These are phyloP conservation scores for Pseudomyrmex concolor DNA, from an alignment of 1,140 invertebrate species.

Conservation along the genomic window DNA sequence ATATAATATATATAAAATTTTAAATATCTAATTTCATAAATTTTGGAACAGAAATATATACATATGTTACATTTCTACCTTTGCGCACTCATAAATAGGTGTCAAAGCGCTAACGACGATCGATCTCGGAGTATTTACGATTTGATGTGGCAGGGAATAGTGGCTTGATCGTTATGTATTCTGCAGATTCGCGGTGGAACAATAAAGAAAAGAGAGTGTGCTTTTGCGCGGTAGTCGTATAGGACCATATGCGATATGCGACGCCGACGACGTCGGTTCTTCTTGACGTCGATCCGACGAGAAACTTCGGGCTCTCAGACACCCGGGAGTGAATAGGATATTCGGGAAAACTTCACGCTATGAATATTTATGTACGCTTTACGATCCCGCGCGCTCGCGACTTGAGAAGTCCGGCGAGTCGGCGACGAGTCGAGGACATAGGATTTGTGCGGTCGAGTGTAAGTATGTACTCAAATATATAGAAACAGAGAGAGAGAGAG, in stretches of 20 bases:
- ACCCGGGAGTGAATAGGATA: conserved; percentile 43
- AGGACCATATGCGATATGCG: conserved; percentile 48
- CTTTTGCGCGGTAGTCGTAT: conserved; percentile 51
- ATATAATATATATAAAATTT: neutral
- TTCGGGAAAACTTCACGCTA: conserved; percentile 58
- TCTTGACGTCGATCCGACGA: conserved; percentile 34
- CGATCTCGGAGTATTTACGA: conserved; percentile 45
- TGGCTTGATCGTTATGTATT: conserved; percentile 63
- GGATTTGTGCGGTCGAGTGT: conserved; percentile 43
- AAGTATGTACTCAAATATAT: conserved; percentile 53
- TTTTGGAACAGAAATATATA: neutral
- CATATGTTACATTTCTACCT: conserved; percentile 4
- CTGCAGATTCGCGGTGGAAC: conserved; percentile 60
- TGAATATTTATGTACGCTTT: conserved; percentile 61
- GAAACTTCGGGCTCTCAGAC: conserved; percentile 27
- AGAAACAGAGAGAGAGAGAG: conserved; percentile 33
- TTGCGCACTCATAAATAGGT: conserved; percentile 2
- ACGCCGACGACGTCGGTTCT: conserved; percentile 33
- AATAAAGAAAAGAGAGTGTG: conserved; percentile 65
- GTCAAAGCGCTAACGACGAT: conserved; percentile 35
- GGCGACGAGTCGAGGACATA: conserved; percentile 45
- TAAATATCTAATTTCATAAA: neutral
- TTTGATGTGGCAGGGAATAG: conserved; percentile 44
- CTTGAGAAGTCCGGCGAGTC: conserved; percentile 44
- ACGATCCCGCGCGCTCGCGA: conserved; percentile 40